phyloP scores from a whole-genome alignment of 1,140 invertebrate genomes.

The Pachypeltis micranthus region DNA sequence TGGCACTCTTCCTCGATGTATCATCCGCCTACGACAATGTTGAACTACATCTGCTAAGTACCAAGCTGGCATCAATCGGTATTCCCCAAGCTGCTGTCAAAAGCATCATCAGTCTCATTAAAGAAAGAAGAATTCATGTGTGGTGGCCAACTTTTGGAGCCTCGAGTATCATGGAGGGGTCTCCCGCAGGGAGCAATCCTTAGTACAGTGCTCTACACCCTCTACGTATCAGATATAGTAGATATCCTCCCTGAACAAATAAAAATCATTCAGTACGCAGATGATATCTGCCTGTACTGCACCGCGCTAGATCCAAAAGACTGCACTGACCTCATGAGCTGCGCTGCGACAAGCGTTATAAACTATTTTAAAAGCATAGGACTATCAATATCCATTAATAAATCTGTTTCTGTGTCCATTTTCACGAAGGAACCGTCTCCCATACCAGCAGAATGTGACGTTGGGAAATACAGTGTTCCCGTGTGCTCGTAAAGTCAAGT shows the following conservation, averaged over 20 bases:
- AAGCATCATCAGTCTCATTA: not conserved
- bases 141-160: not conserved
- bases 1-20: not conserved
- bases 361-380: too few relatives aligned
- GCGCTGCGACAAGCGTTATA: too few relatives aligned
- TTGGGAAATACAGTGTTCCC: too few relatives aligned
- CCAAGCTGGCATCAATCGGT: not conserved
- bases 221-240: not conserved
- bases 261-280: conserved; percentile 2
- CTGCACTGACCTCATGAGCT: too few relatives aligned
- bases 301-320: too few relatives aligned
- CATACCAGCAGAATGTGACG: too few relatives aligned
- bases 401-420: too few relatives aligned
- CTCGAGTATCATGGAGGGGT: not conserved
- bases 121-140: not conserved
- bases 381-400: too few relatives aligned
- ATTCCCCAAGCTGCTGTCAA: not conserved
- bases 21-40: not conserved
- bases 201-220: not conserved
- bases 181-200: conserved; percentile 4
- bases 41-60: not conserved
- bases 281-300: conserved; percentile 2
- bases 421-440: too few relatives aligned
- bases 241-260: not conserved
- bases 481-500: too few relatives aligned